Conservation (phyloP, 2,888 invertebrate genomes). For the Oxyteleia sp. region DNA sequence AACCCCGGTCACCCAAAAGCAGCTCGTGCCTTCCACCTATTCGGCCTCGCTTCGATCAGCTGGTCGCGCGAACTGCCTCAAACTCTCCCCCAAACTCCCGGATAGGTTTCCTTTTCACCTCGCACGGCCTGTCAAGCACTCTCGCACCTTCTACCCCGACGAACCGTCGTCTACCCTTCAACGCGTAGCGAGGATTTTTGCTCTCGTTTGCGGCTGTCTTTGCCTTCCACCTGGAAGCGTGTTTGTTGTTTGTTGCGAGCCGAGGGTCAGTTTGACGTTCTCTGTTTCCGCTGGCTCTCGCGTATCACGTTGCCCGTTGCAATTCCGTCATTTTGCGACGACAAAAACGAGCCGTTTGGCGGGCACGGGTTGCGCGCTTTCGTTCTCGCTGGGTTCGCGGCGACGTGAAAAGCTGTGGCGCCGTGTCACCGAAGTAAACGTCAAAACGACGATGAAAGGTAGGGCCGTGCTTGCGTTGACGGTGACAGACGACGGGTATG, state of each 20-base stretch:
- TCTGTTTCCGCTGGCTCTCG: neutral
- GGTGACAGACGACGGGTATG: conserved; percentile 78
- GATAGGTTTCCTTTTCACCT: too few relatives aligned
- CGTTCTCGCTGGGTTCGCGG: conserved; percentile 42
- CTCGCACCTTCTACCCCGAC: too few relatives aligned
- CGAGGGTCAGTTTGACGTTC: conserved; percentile 17
- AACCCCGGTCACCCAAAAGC: too few relatives aligned
- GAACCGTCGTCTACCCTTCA: too few relatives aligned
- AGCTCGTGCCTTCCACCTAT: too few relatives aligned
- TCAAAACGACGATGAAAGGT: conserved; percentile 83
- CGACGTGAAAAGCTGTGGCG: conserved; percentile 49
- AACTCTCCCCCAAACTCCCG: too few relatives aligned
- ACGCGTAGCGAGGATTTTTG: too few relatives aligned
- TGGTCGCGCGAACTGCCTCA: too few relatives aligned
- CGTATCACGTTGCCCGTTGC: conserved; percentile 1
- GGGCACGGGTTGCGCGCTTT: conserved; percentile 23
- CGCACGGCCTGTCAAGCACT: too few relatives aligned
- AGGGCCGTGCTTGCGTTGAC: conserved; percentile 80
- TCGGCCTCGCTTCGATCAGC: too few relatives aligned
- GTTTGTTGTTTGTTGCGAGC: conserved; percentile 38
- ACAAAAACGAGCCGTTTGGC: neutral
- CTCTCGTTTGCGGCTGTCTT: too few relatives aligned
- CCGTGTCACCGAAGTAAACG: conserved; percentile 80
- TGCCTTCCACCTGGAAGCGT: conserved; percentile 39
- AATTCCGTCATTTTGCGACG: neutral